Evolutionary conservation across 2,797 vertebrate species (phyloP).

Genomic region (Danio albolineatus): DNA sequence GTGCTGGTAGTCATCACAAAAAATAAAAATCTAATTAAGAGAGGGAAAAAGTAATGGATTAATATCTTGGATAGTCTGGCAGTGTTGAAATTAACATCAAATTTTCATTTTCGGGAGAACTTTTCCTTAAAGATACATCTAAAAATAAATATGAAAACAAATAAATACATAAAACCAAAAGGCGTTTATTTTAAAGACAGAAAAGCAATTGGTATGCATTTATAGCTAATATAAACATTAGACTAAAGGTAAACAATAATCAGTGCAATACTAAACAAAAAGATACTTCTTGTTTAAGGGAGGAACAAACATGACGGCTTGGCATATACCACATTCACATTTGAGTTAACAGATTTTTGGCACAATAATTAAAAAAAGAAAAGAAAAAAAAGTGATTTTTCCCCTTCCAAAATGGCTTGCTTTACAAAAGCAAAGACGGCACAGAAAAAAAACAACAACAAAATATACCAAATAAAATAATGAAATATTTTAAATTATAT

Average conservation of each 20-base stretch:
- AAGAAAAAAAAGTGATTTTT: not conserved
- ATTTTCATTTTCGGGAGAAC: not conserved
- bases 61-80: not conserved
- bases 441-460: not conserved
- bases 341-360: slow-evolving; percentile 47
- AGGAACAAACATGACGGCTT: slow-evolving; percentile 28
- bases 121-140: not conserved
- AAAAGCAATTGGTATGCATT: not conserved
- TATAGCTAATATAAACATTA: not conserved
- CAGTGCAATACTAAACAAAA: slow-evolving; percentile 7
- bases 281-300: not conserved
- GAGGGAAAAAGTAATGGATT: no score
- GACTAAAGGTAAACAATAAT: slow-evolving; percentile 7
- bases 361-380: slow-evolving; percentile 27
- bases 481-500: not conserved
- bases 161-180: not conserved
- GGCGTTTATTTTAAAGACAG: not conserved
- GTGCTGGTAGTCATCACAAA: no score
- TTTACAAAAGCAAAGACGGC: slow-evolving; percentile 2
- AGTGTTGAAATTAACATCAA: not conserved
- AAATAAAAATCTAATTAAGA: no score
- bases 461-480: slow-evolving; percentile 1
- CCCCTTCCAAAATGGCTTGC: not conserved
- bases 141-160: not conserved
- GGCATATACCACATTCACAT: slow-evolving; percentile 33